Conservation (phyloP, 2,797 vertebrate species). For the Caiman crocodilus region DNA sequence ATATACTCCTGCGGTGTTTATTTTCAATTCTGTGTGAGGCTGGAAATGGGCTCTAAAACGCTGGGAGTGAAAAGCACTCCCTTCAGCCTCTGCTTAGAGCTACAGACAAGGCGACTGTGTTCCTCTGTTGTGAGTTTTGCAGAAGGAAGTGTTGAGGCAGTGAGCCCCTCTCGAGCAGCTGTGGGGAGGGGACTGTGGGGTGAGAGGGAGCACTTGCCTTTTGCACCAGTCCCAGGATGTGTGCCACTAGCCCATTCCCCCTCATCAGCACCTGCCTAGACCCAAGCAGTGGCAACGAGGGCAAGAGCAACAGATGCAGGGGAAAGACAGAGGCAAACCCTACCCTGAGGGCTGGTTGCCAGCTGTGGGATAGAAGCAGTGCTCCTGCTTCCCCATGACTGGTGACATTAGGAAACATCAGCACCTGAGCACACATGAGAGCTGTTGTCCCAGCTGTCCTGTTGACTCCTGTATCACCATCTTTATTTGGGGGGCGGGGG, state of each 20-base stretch:
- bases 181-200: neutral
- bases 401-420: neutral
- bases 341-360: neutral
- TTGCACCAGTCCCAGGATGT: neutral
- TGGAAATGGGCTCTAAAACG: neutral
- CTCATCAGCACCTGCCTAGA: neutral
- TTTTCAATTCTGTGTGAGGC: fast-evolving
- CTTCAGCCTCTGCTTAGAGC: neutral
- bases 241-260: neutral
- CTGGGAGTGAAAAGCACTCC: neutral
- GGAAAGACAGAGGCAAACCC: neutral
- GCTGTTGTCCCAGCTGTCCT: neutral
- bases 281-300: too few relatives aligned
- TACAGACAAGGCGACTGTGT: neutral
- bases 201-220: too few relatives aligned
- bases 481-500: neutral
- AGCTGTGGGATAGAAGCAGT: neutral
- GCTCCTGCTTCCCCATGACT: neutral
- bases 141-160: too few relatives aligned
- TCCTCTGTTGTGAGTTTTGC: neutral
- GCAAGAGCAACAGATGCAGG: neutral
- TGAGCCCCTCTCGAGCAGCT: too few relatives aligned
- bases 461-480: neutral
- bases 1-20: neutral
- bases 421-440: neutral